These are phyloP conservation scores for Acrobasis consociella DNA, from an alignment of 2,888 invertebrate species.

Conservation along the genomic window DNA sequence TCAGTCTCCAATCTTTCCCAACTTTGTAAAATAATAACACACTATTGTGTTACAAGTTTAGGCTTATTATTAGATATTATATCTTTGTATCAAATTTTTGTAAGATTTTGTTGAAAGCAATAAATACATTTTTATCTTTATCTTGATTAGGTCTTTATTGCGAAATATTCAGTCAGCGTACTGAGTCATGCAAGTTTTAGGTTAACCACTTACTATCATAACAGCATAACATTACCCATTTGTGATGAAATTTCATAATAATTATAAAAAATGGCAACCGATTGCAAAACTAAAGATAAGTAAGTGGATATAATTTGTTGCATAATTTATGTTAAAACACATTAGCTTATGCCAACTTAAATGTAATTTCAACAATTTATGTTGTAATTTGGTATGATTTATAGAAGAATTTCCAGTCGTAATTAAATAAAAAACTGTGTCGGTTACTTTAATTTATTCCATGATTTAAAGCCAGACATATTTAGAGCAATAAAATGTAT, in stretches of 20 bases:
- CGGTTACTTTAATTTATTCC: slow-evolving; percentile 13
- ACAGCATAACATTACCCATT: not conserved
- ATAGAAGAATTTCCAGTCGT: slow-evolving; percentile 18
- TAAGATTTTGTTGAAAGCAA: no score
- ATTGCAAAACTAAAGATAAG: slow-evolving; percentile 1
- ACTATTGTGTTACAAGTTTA: no score
- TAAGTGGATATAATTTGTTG: slow-evolving; percentile 8
- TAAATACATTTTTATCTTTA: no score
- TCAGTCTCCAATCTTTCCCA: no score
- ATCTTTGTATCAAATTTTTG: no score
- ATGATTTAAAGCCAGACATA: slow-evolving; percentile 16
- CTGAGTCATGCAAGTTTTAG: no score
- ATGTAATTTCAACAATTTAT: slow-evolving; percentile 16
- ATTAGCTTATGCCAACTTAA: slow-evolving; percentile 7
- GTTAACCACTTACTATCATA: not conserved
- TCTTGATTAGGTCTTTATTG: no score
- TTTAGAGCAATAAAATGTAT: slow-evolving; percentile 20
- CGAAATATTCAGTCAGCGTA: no score
- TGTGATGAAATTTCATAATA: not conserved
- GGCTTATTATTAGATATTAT: no score
- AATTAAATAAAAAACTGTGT: slow-evolving; percentile 14
- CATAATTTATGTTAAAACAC: slow-evolving; percentile 13
- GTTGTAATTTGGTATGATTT: slow-evolving; percentile 16
- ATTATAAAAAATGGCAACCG: not conserved
- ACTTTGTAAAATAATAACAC: no score